phyloP scores from a whole-genome alignment of 1,140 invertebrate genomes.

The Paraescarpia echinospica region DNA sequence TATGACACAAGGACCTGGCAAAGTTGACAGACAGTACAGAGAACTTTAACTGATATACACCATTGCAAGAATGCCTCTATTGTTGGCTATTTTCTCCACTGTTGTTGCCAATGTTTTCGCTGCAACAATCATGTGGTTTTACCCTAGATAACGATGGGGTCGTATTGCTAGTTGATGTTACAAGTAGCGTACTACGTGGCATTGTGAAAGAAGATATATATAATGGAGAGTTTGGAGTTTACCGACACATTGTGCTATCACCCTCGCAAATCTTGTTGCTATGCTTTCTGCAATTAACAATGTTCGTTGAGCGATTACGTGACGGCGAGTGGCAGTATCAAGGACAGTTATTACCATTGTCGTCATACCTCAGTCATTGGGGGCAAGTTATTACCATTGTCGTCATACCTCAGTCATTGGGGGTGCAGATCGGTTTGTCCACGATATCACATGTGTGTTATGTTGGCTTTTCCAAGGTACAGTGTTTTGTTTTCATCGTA shows the following conservation, averaged over 20 bases:
- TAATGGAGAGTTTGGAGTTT: background rate
- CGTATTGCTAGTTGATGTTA: background rate
- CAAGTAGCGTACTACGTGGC: background rate
- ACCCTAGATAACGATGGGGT: background rate
- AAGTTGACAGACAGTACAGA: background rate
- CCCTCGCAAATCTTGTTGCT: background rate
- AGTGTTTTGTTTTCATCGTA: background rate
- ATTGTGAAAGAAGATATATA: background rate
- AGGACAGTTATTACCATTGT: background rate
- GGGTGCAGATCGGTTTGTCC: background rate
- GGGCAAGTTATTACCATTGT: background rate
- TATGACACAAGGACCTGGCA: background rate
- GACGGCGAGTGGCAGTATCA: background rate
- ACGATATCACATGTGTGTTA: background rate
- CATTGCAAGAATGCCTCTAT: background rate
- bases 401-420: background rate
- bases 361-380: background rate
- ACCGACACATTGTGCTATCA: background rate
- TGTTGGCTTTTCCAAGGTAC: background rate
- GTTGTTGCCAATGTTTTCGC: background rate
- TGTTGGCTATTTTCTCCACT: background rate
- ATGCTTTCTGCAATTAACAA: background rate
- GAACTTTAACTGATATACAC: background rate
- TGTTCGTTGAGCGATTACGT: background rate
- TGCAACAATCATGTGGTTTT: background rate